Evolutionary conservation across 2,113 vertebrate species (phyloP), one percentile per base, ranked within the genome.

Genomic region (Entomyzon cyanotis): DNA sequence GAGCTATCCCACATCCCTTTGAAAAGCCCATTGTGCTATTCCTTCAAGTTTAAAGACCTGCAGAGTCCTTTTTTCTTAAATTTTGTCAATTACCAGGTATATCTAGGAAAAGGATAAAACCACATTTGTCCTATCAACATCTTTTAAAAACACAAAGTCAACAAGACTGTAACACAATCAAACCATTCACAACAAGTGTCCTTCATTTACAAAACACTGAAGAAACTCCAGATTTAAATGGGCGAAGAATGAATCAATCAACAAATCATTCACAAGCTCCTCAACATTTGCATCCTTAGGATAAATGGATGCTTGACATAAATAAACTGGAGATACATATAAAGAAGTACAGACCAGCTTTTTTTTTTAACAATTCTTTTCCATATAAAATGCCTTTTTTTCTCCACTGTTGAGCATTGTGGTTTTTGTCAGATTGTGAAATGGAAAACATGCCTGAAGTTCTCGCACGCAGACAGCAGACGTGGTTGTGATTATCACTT

Each of bases 91-190:
- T 82, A 77, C 46, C 16, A 78, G 39, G 25, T 84, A 5, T 87
- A 92, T 80, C 93, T 94, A 73, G 44, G 46, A 84, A 84, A 78
- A 96, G 39, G 78, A 92, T 50, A 93, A 93, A 96, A 96, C 69
- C 83, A 88, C 70, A 87, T 87, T 94, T 96, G 90, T 95, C 96
- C 90, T 84, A 88, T 89, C 79, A 95, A 93, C 76, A 90, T 89
- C 68, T 84, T 96, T 97, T 93, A 93, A 97, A 96, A 95, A 88
- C 37, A 96, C 35, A 59, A 53, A 91, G 58, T 93, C 80, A 94
- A 77, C 42, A 56, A 80, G 71, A 96, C 81, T 64, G 50, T 25
- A 93, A 79, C 46, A 35, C 80, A 89, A 91, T 68, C 82, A 97
- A 97, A 94, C 89, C 69, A 90, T 58, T 41, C 59, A 71, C 81